Percentiles rank a stretch among this genome's conserved stretches.
Evolutionary conservation across 1,140 invertebrate genomes (phyloP).

Genomic region (Stratiolaelaps scimitus): DNA sequence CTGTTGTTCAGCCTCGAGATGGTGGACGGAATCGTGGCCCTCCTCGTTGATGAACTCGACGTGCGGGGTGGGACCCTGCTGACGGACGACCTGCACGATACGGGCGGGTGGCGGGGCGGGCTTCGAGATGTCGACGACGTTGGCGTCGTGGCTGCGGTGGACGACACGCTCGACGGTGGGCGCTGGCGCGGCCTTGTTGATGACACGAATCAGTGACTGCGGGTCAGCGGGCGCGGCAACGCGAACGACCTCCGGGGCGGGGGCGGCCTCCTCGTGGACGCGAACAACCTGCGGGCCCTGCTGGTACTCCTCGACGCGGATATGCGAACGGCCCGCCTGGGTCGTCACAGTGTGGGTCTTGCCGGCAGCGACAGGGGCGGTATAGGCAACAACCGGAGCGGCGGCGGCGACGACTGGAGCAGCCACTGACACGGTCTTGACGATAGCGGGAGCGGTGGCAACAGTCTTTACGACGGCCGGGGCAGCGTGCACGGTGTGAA

Average conservation of each 20-base stretch:
- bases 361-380: neutral
- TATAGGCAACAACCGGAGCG: neutral
- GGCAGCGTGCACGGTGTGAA: neutral
- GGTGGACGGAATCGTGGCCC: conserved; percentile 24
- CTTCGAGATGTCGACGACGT: conserved; percentile 20
- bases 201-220: conserved; percentile 12
- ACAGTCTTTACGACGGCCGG: neutral
- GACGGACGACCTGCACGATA: conserved; percentile 16
- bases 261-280: conserved; percentile 13
- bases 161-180: conserved; percentile 18
- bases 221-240: conserved; percentile 3
- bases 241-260: conserved; percentile 4
- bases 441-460: neutral
- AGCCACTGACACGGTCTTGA: neutral
- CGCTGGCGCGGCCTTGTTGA: conserved; percentile 12
- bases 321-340: conserved; percentile 17
- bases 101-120: conserved; percentile 15
- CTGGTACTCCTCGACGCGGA: conserved; percentile 23
- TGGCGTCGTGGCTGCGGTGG: neutral
- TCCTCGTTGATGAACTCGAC: conserved; percentile 27
- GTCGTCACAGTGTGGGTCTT: conserved; percentile 22
- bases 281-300: conserved; percentile 7
- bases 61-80: neutral
- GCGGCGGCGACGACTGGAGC: neutral
- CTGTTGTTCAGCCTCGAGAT: neutral